phyloP scores from a whole-genome alignment of 1,140 invertebrate genomes.

The Aphis craccivora region DNA sequence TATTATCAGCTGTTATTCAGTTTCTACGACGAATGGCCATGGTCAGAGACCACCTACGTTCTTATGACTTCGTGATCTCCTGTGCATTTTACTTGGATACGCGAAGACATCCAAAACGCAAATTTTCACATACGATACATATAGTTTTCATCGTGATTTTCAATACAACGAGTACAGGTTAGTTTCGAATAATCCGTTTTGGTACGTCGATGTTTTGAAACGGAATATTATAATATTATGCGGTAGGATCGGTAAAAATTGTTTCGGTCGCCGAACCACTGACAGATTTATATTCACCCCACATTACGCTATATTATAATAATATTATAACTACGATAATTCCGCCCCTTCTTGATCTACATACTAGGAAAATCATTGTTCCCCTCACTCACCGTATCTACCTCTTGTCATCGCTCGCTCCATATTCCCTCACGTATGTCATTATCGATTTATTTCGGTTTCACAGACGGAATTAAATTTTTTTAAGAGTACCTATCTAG shows the following conservation, averaged over 20 bases:
- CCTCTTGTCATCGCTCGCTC: background rate
- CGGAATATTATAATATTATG: background rate
- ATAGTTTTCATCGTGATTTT: too few species aligned
- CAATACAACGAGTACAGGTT: too few species aligned
- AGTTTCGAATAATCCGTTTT: background rate
- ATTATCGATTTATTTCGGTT: background rate
- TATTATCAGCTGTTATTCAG: background rate
- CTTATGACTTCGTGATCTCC: background rate
- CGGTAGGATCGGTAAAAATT: background rate
- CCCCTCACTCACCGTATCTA: background rate
- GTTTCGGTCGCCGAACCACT: background rate
- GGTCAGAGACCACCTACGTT: background rate
- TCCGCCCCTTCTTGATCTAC: background rate
- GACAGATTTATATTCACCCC: background rate
- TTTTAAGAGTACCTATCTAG: background rate
- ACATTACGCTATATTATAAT: background rate
- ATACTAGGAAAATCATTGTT: background rate
- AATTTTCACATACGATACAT: background rate
- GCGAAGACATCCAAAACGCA: background rate
- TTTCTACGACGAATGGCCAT: background rate
- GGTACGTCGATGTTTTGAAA: background rate
- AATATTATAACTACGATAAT: background rate
- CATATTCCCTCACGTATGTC: background rate
- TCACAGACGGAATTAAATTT: background rate
- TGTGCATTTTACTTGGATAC: background rate